Conservation (phyloP, 2,888 invertebrate genomes). For the Melipona beecheii region DNA sequence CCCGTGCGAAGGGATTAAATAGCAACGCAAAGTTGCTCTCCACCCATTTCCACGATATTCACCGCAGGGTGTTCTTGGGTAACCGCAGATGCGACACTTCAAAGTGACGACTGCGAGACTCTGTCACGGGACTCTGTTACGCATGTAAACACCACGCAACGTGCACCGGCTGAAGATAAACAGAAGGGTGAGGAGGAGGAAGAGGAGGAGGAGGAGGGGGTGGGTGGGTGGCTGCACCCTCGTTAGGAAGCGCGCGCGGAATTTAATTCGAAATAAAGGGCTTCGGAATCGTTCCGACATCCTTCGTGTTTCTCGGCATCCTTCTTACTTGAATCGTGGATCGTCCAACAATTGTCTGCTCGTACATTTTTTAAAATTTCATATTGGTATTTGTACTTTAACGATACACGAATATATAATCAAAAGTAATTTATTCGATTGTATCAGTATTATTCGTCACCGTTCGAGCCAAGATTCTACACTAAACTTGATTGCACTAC, state of each 20-base stretch:
- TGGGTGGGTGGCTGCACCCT: neutral
- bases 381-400: too few species aligned
- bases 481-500: too few species aligned
- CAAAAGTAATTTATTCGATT: too few species aligned
- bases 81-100: conserved; percentile 72
- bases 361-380: too few species aligned
- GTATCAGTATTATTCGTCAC: too few species aligned
- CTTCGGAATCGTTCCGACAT: conserved; percentile 29
- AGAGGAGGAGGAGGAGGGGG: too few species aligned
- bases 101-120: conserved; percentile 59
- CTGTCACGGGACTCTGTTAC: conserved; percentile 47
- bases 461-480: too few species aligned
- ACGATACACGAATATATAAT: too few species aligned
- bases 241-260: conserved; percentile 20
- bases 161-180: conserved; percentile 49
- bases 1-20: conserved; percentile 70
- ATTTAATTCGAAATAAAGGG: conserved; percentile 41
- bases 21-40: conserved; percentile 60
- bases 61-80: conserved; percentile 70
- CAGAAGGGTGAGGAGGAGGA: neutral
- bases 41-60: conserved; percentile 62
- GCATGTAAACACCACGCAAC: conserved; percentile 58
- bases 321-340: too few species aligned
- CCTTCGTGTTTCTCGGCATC: neutral
- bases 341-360: too few species aligned